phyloP scores from a whole-genome alignment of 2,797 vertebrate species.

The Pipistrellus kuhlii region DNA sequence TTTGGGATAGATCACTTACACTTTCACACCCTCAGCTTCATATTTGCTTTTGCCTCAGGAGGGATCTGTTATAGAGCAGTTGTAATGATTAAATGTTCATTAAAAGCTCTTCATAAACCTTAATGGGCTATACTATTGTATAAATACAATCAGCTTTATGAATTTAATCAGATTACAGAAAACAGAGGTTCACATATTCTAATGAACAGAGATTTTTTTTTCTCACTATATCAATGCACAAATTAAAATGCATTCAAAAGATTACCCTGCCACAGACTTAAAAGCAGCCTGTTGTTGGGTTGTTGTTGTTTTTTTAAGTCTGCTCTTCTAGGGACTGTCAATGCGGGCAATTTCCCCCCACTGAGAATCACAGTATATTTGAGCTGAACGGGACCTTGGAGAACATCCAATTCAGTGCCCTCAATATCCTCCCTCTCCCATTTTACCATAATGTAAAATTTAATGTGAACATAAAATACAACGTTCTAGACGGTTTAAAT shows the following conservation, averaged over 20 bases:
- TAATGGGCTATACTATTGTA: background rate
- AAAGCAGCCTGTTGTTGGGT: conserved; percentile 38
- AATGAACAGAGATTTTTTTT: background rate
- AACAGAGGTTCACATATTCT: background rate
- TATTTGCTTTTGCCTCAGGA: conserved; percentile 16
- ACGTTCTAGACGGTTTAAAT: conserved; percentile 49
- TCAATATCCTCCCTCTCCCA: background rate
- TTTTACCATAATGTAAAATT: conserved; percentile 63
- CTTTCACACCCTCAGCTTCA: background rate
- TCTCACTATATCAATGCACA: conserved; percentile 28
- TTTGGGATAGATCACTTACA: background rate
- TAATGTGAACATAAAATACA: conserved; percentile 69
- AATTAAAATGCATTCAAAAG: conserved; percentile 57
- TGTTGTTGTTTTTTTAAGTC: background rate
- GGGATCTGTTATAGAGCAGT: background rate
- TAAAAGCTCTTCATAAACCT: conserved; percentile 31
- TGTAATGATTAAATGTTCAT: conserved; percentile 40
- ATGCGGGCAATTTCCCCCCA: background rate
- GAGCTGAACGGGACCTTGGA: conserved; percentile 44
- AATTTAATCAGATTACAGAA: conserved; percentile 51
- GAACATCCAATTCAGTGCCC: conserved; percentile 12
- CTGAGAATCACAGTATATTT: conserved; percentile 30
- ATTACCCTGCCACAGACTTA: conserved; percentile 8
- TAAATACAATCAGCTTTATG: conserved; percentile 3
- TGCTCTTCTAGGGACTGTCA: conserved; percentile 18